These are phyloP conservation scores for Lophius piscatorius DNA, from an alignment of 2,113 vertebrate genomes.

Conservation along the genomic window DNA sequence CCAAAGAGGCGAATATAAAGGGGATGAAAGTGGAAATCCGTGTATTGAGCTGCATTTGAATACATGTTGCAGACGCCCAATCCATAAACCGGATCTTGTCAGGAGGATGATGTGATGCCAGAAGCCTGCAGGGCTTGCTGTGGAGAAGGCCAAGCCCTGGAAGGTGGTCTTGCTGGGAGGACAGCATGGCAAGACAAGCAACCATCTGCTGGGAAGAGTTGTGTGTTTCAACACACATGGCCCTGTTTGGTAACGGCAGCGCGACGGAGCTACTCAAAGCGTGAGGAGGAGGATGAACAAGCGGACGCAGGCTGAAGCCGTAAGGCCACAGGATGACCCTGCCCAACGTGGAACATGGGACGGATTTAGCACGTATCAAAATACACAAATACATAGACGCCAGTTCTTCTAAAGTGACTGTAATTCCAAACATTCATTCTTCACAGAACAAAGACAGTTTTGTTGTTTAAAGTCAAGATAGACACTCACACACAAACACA, in stretches of 20 bases:
- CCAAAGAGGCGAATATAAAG: slow-evolving; percentile 21
- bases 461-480: neutral
- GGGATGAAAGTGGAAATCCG: slow-evolving; percentile 43
- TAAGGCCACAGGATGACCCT: slow-evolving; percentile 53
- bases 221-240: slow-evolving; percentile 65
- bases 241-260: slow-evolving; percentile 56
- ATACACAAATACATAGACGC: neutral
- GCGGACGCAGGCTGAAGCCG: slow-evolving; percentile 27
- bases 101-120: slow-evolving; percentile 63
- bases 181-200: slow-evolving; percentile 70
- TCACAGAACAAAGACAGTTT: neutral
- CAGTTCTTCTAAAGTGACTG: neutral
- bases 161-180: slow-evolving; percentile 74
- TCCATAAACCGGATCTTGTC: slow-evolving; percentile 71
- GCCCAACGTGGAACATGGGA: slow-evolving; percentile 20
- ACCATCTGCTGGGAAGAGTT: slow-evolving; percentile 80
- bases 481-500: neutral
- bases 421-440: neutral
- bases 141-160: slow-evolving; percentile 68
- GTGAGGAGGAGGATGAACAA: slow-evolving; percentile 30
- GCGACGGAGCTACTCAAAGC: slow-evolving; percentile 63
- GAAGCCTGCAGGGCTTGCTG: slow-evolving; percentile 67
- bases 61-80: slow-evolving; percentile 59
- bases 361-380: too few relatives aligned
- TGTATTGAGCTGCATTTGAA: slow-evolving; percentile 69